These are phyloP conservation scores for Masnerella sp. DNA, from an alignment of 2,888 invertebrate genomes.

Conservation along the genomic window DNA sequence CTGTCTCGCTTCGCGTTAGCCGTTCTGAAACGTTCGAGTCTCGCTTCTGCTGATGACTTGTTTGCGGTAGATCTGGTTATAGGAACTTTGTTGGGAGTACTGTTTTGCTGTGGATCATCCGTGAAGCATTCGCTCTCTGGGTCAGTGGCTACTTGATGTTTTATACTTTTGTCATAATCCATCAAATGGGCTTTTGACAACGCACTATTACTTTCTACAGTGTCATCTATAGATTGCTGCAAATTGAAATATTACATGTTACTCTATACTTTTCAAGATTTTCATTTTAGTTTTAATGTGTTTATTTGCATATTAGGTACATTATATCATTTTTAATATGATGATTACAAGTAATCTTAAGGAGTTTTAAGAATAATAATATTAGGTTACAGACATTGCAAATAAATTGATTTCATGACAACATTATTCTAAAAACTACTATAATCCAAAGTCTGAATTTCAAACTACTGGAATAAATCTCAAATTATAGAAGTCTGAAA, in stretches of 20 bases:
- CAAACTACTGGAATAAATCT: no score
- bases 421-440: no score
- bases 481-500: no score
- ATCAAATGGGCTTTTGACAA: slow-evolving; percentile 65
- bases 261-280: no score
- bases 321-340: no score
- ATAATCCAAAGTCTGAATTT: no score
- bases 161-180: slow-evolving; percentile 76
- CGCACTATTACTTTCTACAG: slow-evolving; percentile 66
- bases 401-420: no score
- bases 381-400: no score
- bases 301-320: no score
- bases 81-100: slow-evolving; percentile 70
- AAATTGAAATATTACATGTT: slow-evolving; percentile 59
- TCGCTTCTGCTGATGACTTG: slow-evolving; percentile 73
- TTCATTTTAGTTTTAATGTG: no score
- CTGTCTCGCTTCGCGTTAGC: slow-evolving; percentile 67
- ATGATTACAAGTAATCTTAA: no score
- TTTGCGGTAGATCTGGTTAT: slow-evolving; percentile 72
- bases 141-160: slow-evolving; percentile 75
- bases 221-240: slow-evolving; percentile 66
- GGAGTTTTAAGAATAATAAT: no score
- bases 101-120: slow-evolving; percentile 67
- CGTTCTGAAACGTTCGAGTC: slow-evolving; percentile 69
- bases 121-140: slow-evolving; percentile 78